These are phyloP conservation scores for Bombus balteatus DNA, from an alignment of 1,140 invertebrate species.

Conservation along the genomic window DNA sequence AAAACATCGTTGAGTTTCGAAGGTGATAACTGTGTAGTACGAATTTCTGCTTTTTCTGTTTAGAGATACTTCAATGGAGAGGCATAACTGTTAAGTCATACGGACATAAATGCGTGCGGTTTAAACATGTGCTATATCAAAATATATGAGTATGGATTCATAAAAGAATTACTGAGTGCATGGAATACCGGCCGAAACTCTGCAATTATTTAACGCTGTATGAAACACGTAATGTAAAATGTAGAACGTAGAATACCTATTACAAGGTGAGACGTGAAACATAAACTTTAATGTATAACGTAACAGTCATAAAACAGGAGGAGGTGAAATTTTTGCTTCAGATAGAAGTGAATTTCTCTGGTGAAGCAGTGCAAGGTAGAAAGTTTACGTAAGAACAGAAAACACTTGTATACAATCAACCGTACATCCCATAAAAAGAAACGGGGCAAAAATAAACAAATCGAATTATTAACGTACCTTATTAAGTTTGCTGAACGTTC, in stretches of 20 bases:
- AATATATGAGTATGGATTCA: neutral
- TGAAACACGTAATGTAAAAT: neutral
- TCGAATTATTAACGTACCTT: constrained; percentile 15
- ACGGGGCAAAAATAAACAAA: neutral
- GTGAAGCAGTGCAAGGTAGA: neutral
- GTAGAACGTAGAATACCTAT: neutral
- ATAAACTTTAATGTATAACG: neutral
- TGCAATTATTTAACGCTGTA: neutral
- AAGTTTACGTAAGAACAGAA: constrained; percentile 1
- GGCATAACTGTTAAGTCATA: too few relatives aligned
- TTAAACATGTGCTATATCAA: neutral
- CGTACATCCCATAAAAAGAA: neutral
- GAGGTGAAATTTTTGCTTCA: constrained; percentile 4
- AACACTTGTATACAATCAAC: neutral
- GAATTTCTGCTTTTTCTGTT: too few relatives aligned
- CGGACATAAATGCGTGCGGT: neutral
- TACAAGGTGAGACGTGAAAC: neutral
- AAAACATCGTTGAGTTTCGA: too few relatives aligned
- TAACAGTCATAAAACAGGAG: neutral
- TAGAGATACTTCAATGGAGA: too few relatives aligned
- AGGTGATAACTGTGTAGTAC: too few relatives aligned
- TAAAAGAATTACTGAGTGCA: neutral
- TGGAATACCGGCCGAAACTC: neutral
- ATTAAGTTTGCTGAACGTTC: neutral
- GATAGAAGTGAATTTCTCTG: constrained; percentile 11